Evolutionary conservation across 2,797 vertebrate genomes (phyloP), one percentile per base, ranked within the genome.

Genomic region (Rhinoraja longicauda): DNA sequence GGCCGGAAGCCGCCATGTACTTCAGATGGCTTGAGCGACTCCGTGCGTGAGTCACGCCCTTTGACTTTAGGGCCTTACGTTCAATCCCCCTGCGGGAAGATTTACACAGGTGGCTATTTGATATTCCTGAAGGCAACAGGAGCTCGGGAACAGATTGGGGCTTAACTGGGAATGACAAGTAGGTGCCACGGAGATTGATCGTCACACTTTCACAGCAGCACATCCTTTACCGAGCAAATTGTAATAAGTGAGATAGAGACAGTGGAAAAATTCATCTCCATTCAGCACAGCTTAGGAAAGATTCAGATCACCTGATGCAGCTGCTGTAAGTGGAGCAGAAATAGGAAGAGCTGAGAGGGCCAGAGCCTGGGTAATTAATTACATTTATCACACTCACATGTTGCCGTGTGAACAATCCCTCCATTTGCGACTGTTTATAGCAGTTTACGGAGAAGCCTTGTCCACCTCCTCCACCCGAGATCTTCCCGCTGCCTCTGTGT

Each of bases 251-350:
- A 64, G 84, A 88, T 88, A 8, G 59, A 67, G 82, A 62, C 59
- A 62, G 59, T 88, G 84, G 36, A 67, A 88, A 88, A 88, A 88
- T 88, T 88, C n/a, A 88, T 88, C 84, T 88, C 84, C 84, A 67
- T 88, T 88, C 84, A 10, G 17, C n/a, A 21, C 84, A 7, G 36
- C 84, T 67, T 67, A 88, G 59, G 5, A 24, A 21, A 7, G 59
- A 36, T 88, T 88, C 84, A 67, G 84, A 88, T 88, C 84, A 88
- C 84, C 59, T 88, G 84, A 64, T 88, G 36, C 59, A 88, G 62
- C 84, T 88, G 84, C 59, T 32, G 21, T 59, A 64, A 88, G n/a
- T 19, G 59, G n/a, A 88, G 62, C 84, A 88, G 84, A 67, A 36
- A 88, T 21, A 67, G 59, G 62, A 67, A 88, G n/a, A 36, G 84